These are phyloP conservation scores for Scartelaos histophorus DNA, from an alignment of 2,113 vertebrate species.

Conservation along the genomic window DNA sequence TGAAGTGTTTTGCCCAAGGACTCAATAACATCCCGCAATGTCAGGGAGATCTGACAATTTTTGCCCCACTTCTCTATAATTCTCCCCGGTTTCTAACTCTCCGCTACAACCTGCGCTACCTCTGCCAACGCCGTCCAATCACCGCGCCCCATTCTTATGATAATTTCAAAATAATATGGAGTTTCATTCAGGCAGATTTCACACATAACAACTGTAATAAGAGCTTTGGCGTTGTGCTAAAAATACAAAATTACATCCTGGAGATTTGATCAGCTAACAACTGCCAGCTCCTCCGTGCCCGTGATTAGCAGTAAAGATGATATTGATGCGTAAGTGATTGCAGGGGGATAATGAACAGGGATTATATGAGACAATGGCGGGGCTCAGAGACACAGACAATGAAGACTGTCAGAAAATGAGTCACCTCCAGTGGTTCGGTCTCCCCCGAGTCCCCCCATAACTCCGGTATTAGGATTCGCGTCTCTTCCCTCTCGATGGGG, in stretches of 20 bases:
- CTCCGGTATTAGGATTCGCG: slow-evolving; percentile 46
- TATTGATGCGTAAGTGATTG: slow-evolving; percentile 16
- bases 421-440: slow-evolving; percentile 20
- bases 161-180: slow-evolving; percentile 2
- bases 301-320: slow-evolving; percentile 20
- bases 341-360: slow-evolving; percentile 14
- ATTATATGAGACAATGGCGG: slow-evolving; percentile 17
- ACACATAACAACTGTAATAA: slow-evolving; percentile 19
- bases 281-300: slow-evolving; percentile 6
- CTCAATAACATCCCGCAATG: neutral
- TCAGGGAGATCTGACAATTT: neutral
- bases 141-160: slow-evolving; percentile 5
- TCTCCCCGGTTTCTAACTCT: neutral
- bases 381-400: slow-evolving; percentile 13
- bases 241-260: slow-evolving; percentile 9
- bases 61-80: neutral
- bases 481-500: slow-evolving; percentile 21
- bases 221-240: neutral
- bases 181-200: slow-evolving; percentile 6
- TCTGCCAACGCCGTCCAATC: neutral
- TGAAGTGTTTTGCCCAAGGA: neutral
- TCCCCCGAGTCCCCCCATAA: neutral
- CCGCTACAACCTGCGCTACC: neutral
- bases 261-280: slow-evolving; percentile 5
- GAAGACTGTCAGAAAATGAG: slow-evolving; percentile 40